Percentiles rank a stretch among this genome's conserved stretches.
These are phyloP conservation scores for Cerceris ruficornis DNA, from an alignment of 2,888 invertebrate genomes.

Conservation along the genomic window DNA sequence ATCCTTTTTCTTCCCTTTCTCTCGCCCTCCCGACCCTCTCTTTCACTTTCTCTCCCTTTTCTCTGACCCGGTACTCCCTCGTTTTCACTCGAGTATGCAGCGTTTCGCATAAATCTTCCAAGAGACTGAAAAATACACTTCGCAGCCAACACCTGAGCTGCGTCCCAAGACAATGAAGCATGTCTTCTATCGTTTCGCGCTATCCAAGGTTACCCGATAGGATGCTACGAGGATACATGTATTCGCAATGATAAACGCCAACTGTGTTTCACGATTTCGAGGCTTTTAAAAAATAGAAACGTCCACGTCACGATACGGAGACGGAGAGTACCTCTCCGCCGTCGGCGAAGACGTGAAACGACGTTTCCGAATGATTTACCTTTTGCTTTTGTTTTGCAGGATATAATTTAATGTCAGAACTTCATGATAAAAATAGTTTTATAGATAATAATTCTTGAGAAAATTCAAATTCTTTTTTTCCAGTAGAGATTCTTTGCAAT, in stretches of 20 bases:
- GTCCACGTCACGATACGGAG: neutral
- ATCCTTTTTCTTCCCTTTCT: neutral
- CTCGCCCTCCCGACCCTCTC: slow-evolving; percentile 1
- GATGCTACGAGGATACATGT: slow-evolving; percentile 12
- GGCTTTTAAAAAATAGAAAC: neutral
- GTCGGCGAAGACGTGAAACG: too few relatives aligned
- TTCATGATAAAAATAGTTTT: too few relatives aligned
- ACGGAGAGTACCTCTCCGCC: too few relatives aligned
- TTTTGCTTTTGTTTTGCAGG: too few relatives aligned
- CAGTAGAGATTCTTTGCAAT: too few relatives aligned
- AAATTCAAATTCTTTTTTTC: too few relatives aligned
- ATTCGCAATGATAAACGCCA: slow-evolving; percentile 21
- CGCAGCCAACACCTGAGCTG: slow-evolving; percentile 38
- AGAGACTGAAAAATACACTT: slow-evolving; percentile 32
- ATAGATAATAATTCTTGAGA: too few relatives aligned
- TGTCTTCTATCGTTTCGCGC: neutral
- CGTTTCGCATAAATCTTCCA: slow-evolving; percentile 38
- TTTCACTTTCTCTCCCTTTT: slow-evolving; percentile 4
- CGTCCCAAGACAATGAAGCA: slow-evolving; percentile 13
- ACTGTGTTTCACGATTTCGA: slow-evolving; percentile 13
- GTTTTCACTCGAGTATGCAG: slow-evolving; percentile 23
- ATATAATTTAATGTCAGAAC: too few relatives aligned
- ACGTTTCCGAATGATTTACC: too few relatives aligned
- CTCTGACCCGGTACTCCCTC: slow-evolving; percentile 1
- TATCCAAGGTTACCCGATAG: slow-evolving; percentile 32